Base-by-base conservation (phyloP, 2,888 invertebrate genomes). In the Laspeyria flexula region DNA sequence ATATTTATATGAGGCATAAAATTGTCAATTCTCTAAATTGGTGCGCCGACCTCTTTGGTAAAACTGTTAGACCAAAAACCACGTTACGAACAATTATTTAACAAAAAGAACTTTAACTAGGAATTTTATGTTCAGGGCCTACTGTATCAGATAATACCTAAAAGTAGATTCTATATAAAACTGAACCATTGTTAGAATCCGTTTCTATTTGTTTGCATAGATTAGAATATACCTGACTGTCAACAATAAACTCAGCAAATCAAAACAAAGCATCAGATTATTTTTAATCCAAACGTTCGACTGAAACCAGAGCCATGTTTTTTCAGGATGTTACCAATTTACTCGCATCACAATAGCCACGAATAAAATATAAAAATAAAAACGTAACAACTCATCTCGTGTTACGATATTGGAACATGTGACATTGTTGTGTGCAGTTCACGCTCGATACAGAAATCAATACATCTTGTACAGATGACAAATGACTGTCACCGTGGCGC, bases 241-340 rank as follows among this genome's bases (percentile, higher is more conserved):
- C 25, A 1, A 25, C 13, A 15, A 12, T 39, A 23, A 38, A n/a
- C 23, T n/a, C 12, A 21, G 9, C 25, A 12, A 13, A 13, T 39
- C 38, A 27, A 46, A 63, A 58, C 44, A 44, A 49, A 41, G 33
- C 6, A 30, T 10, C 11, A 44, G 29, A 6, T 5, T 11, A 40
- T 23, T 33, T 50, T 53, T 37, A 42, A 25, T 29, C 16, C 38
- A 29, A 23, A 29, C 25, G 11, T 21, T 27, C 27, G 15, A 3
- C 27, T 33, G 21, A 10, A 44, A 12, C 30, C 2, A 10, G 9
- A 1, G 33, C 31, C 10, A 16, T 54, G 54, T 59, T 61, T 43
- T 64, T 63, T 53, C 60, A 64, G 64, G 34, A 34, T 45, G 59
- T 21, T 34, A 42, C 48, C 66, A 67, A 73, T 69, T 67, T 63